Conservation (phyloP, 2,888 invertebrate species). For the Aporophyla lueneburgensis region DNA sequence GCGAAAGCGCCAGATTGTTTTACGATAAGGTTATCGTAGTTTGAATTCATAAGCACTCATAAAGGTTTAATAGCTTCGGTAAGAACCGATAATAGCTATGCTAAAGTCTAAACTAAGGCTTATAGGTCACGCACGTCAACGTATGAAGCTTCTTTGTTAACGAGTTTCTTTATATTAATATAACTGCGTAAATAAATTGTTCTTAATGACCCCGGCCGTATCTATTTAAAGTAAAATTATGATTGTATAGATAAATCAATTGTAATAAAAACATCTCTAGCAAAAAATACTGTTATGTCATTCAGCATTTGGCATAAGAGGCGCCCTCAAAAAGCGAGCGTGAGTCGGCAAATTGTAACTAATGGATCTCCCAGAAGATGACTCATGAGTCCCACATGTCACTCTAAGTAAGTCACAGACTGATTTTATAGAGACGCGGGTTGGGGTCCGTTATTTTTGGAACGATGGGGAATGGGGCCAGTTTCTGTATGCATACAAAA, state of each 20-base stretch:
- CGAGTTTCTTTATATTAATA: slow-evolving; percentile 8
- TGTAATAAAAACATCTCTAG: slow-evolving; percentile 58
- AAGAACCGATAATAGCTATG: slow-evolving; percentile 60
- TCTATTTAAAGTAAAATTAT: slow-evolving; percentile 23
- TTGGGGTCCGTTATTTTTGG: slow-evolving; percentile 74
- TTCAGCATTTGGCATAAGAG: slow-evolving; percentile 68
- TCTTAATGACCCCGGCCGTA: slow-evolving; percentile 1
- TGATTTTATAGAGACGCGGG: slow-evolving; percentile 77
- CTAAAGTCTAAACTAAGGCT: slow-evolving; percentile 40
- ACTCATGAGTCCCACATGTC: slow-evolving; percentile 84
- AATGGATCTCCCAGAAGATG: slow-evolving; percentile 86
- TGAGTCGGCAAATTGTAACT: slow-evolving; percentile 86
- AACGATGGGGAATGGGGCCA: slow-evolving; percentile 61
- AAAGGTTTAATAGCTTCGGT: slow-evolving; percentile 59
- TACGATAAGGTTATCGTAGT: slow-evolving; percentile 74
- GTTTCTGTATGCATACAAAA: slow-evolving; percentile 61
- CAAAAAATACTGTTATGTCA: slow-evolving; percentile 67
- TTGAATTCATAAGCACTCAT: slow-evolving; percentile 71
- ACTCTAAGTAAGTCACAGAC: slow-evolving; percentile 78
- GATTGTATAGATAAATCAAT: slow-evolving; percentile 37
- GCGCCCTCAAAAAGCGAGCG: slow-evolving; percentile 82
- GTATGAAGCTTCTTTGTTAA: slow-evolving; percentile 18
- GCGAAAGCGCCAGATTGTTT: slow-evolving; percentile 75
- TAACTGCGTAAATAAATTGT: slow-evolving; percentile 13
- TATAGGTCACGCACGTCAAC: slow-evolving; percentile 43